A percentile compares a stretch with the other conserved stretches of the same genome.
phyloP scores from a whole-genome alignment of 2,797 vertebrate genomes.

The Thamnophis elegans region DNA sequence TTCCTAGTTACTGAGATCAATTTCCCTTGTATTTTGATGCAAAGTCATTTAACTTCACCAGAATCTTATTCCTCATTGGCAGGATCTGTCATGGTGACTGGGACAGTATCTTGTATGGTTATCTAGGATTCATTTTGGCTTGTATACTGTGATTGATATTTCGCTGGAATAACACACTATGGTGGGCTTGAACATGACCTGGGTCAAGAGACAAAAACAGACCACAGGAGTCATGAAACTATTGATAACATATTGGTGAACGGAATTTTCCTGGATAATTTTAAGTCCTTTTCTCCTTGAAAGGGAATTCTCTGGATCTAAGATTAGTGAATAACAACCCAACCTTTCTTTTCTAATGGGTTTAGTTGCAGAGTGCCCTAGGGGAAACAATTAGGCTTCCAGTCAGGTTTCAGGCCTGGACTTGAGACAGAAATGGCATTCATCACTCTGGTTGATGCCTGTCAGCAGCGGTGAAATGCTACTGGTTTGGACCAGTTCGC shows the following conservation, averaged over 20 bases:
- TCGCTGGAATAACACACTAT: background rate
- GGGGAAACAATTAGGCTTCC: background rate
- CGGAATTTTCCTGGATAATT: background rate
- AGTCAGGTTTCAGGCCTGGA: no score
- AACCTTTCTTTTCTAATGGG: background rate
- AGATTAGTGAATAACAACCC: background rate
- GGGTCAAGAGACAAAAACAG: background rate
- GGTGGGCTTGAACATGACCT: background rate
- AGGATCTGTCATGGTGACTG: background rate
- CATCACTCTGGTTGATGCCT: no score
- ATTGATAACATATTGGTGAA: background rate
- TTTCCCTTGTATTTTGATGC: background rate
- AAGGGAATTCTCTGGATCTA: background rate
- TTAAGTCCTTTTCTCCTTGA: background rate
- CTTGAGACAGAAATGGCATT: no score
- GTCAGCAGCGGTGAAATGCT: no score
- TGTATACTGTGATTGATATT: background rate
- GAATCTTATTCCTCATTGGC: background rate
- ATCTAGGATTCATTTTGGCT: background rate
- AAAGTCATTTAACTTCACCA: background rate
- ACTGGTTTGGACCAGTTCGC: no score
- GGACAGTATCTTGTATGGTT: background rate
- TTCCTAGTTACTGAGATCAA: background rate
- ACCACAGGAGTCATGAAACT: background rate
- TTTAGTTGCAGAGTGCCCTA: background rate